Percentiles rank a stretch among this genome's conserved stretches.
These are phyloP conservation scores for Liodrosophila aerea DNA, from an alignment of 2,888 invertebrate genomes.

Conservation along the genomic window DNA sequence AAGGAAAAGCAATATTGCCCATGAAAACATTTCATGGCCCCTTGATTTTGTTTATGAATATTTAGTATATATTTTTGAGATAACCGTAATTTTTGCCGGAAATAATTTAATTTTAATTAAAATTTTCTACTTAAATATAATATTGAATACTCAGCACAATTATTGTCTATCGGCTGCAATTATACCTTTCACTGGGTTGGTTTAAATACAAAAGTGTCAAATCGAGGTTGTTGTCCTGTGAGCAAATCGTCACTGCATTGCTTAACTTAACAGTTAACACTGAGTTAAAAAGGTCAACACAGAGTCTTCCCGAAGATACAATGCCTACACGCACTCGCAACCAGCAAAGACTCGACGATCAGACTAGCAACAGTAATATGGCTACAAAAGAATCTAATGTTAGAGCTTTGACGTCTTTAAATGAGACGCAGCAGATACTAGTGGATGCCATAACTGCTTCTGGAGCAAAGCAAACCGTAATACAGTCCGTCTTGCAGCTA, in stretches of 20 bases:
- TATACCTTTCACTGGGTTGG: no score
- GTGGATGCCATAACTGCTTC: not conserved
- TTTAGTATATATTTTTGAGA: no score
- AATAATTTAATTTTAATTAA: no score
- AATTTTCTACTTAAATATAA: no score
- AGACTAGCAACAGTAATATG: no score
- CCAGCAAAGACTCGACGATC: not conserved
- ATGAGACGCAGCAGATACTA: not conserved
- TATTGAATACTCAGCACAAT: no score
- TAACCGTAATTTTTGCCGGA: no score
- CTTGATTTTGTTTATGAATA: no score
- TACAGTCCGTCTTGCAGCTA: no score
- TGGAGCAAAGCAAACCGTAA: not conserved
- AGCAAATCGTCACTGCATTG: not conserved
- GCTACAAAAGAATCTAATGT: not conserved
- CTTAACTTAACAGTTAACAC: not conserved
- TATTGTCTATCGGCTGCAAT: no score
- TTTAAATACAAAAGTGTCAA: not conserved
- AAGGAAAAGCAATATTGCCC: no score
- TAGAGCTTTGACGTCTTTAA: not conserved
- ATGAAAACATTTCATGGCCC: no score
- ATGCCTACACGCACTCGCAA: conserved; percentile 1
- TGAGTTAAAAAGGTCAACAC: not conserved
- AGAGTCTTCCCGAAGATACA: not conserved
- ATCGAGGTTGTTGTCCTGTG: not conserved